A percentile compares a stretch with the other conserved stretches of the same genome.
Conservation (phyloP, 1,140 invertebrate genomes). For the Tenebrio molitor region DNA sequence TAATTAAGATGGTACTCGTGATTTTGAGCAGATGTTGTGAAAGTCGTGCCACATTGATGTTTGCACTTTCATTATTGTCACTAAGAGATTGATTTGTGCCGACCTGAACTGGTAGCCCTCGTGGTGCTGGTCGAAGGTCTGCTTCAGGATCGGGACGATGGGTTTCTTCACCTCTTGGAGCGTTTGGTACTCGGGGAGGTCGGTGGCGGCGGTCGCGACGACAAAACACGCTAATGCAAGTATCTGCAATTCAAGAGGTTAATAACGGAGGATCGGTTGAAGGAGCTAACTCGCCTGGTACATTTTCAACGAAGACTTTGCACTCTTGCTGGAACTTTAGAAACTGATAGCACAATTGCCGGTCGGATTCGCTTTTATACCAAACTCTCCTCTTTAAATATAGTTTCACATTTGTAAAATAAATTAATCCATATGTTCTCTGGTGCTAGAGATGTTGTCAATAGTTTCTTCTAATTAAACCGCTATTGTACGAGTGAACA, state of each 20-base stretch:
- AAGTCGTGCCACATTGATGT: slow-evolving; percentile 36
- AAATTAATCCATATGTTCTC: slow-evolving; percentile 39
- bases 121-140: slow-evolving; percentile 54
- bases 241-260: slow-evolving; percentile 2
- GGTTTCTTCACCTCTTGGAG: slow-evolving; percentile 40
- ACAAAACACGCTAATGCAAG: neutral
- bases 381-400: slow-evolving; percentile 34
- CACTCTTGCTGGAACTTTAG: neutral
- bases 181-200: neutral
- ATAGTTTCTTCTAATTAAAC: slow-evolving; percentile 26
- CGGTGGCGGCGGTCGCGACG: neutral
- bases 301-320: slow-evolving; percentile 7
- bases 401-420: slow-evolving; percentile 41
- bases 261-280: neutral
- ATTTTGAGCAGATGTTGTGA: slow-evolving; percentile 34
- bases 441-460: slow-evolving; percentile 17
- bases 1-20: slow-evolving; percentile 19
- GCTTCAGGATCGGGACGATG: slow-evolving; percentile 57
- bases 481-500: neutral
- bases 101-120: slow-evolving; percentile 57
- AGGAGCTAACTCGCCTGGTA: neutral
- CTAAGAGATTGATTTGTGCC: slow-evolving; percentile 18
- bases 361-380: slow-evolving; percentile 36
- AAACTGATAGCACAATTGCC: slow-evolving; percentile 23
- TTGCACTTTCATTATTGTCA: slow-evolving; percentile 27